Evolutionary conservation across 2,888 invertebrate genomes (phyloP).

Genomic region (Serrognathus titanus): DNA sequence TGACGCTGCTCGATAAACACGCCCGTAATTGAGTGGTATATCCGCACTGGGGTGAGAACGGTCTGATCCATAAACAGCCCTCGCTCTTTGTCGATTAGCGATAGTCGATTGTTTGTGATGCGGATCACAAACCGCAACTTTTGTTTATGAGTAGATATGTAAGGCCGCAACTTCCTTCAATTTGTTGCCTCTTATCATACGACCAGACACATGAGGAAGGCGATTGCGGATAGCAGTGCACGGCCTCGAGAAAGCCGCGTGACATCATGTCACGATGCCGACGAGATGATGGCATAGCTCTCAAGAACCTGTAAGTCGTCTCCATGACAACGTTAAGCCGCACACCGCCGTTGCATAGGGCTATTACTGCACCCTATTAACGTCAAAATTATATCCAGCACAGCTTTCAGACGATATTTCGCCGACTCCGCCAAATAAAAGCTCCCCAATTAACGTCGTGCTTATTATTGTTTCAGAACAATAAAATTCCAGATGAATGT

Average conservation of each 20-base stretch:
- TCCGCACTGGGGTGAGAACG: slow-evolving; percentile 31
- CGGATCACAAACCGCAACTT: slow-evolving; percentile 22
- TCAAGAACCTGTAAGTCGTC: slow-evolving; percentile 15
- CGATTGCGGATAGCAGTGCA: slow-evolving; percentile 8
- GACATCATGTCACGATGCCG: not conserved
- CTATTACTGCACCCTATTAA: slow-evolving; percentile 30
- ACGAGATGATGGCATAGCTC: not conserved
- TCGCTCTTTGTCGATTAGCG: slow-evolving; percentile 27
- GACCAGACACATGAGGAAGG: slow-evolving; percentile 12
- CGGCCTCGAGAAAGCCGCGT: not conserved
- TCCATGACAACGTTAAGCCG: slow-evolving; percentile 26
- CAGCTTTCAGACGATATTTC: slow-evolving; percentile 14
- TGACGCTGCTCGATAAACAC: slow-evolving; percentile 36
- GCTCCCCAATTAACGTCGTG: slow-evolving; percentile 13
- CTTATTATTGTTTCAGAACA: slow-evolving; percentile 13
- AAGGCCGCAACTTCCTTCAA: slow-evolving; percentile 17
- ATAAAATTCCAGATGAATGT: slow-evolving; percentile 7
- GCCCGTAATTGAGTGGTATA: slow-evolving; percentile 39
- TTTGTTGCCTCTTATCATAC: slow-evolving; percentile 12
- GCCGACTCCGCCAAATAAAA: slow-evolving; percentile 18
- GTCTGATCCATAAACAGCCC: slow-evolving; percentile 24
- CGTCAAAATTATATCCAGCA: slow-evolving; percentile 28
- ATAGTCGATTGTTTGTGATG: slow-evolving; percentile 27
- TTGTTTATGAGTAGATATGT: slow-evolving; percentile 17
- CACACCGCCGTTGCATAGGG: slow-evolving; percentile 25